These are phyloP conservation scores for Mustela nigripes DNA, from an alignment of 2,113 vertebrate genomes.

Conservation along the genomic window DNA sequence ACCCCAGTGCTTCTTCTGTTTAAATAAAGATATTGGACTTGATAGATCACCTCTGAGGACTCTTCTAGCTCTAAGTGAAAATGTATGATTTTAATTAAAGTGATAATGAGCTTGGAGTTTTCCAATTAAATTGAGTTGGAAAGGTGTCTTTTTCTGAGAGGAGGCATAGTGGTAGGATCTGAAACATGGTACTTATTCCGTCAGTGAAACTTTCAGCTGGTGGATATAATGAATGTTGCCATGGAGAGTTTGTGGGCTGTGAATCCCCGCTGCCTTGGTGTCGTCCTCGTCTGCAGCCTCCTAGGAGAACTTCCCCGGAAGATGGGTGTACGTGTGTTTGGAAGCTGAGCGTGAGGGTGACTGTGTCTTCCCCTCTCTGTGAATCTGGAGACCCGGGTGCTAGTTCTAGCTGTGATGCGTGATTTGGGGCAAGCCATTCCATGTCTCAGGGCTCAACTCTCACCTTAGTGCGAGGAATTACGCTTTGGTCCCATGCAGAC, in stretches of 20 bases:
- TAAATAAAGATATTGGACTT: conserved; percentile 38
- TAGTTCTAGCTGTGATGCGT: neutral
- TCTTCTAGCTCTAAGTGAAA: conserved; percentile 55
- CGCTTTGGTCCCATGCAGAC: neutral
- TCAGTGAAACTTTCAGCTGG: conserved; percentile 25
- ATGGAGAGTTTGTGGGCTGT: conserved; percentile 52
- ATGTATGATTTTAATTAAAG: conserved; percentile 72
- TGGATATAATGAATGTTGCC: conserved; percentile 64
- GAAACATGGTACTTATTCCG: conserved; percentile 55
- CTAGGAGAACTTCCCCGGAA: neutral
- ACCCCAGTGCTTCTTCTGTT: neutral
- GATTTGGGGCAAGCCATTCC: neutral
- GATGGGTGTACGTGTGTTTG: neutral
- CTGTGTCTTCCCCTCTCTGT: neutral
- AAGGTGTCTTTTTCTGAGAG: conserved; percentile 59
- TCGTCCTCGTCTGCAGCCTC: neutral
- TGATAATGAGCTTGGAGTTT: conserved; percentile 62
- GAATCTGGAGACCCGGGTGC: neutral
- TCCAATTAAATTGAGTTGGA: conserved; percentile 62
- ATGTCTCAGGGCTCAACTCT: neutral
- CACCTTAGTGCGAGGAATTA: neutral
- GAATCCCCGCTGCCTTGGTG: neutral
- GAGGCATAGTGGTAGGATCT: conserved; percentile 7
- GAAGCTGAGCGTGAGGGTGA: neutral
- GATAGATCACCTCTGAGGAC: conserved; percentile 52